Conservation (phyloP, 2,888 invertebrate species). For the Agrochola circellaris region DNA sequence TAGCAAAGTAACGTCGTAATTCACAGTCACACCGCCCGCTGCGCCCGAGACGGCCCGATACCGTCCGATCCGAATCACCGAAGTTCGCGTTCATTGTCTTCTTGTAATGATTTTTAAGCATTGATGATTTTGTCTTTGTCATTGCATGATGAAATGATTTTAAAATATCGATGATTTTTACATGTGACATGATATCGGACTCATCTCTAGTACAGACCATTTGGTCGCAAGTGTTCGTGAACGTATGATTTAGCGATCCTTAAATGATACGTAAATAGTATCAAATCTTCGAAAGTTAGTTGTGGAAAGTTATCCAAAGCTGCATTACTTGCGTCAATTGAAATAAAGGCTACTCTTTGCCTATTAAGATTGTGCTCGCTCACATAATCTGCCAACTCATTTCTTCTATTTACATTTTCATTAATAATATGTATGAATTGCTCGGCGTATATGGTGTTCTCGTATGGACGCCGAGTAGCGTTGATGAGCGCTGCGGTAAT, state of each 20-base stretch:
- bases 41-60: too few relatives aligned
- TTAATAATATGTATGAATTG: constrained; percentile 24
- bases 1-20: too few relatives aligned
- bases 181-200: too few relatives aligned
- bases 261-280: constrained; percentile 17
- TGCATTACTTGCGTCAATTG: constrained; percentile 5
- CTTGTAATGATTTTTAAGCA: too few relatives aligned
- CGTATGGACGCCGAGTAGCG: constrained; percentile 16
- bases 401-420: constrained; percentile 6
- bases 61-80: too few relatives aligned
- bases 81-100: too few relatives aligned
- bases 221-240: constrained; percentile 10
- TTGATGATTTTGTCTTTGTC: too few relatives aligned
- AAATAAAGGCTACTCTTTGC: constrained; percentile 22
- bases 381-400: constrained; percentile 18
- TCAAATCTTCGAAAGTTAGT: constrained; percentile 6
- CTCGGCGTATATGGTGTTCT: constrained; percentile 9
- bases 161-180: too few relatives aligned
- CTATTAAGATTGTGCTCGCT: constrained; percentile 10
- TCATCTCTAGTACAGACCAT: too few relatives aligned
- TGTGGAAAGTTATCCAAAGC: constrained; percentile 14
- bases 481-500: constrained; percentile 14
- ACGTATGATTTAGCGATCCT: constrained; percentile 6
- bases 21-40: too few relatives aligned
- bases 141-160: too few relatives aligned